A percentile compares a stretch with the other conserved stretches of the same genome.
Evolutionary conservation across 2,113 vertebrate genomes (phyloP).

Genomic region (Falco punctatus): DNA sequence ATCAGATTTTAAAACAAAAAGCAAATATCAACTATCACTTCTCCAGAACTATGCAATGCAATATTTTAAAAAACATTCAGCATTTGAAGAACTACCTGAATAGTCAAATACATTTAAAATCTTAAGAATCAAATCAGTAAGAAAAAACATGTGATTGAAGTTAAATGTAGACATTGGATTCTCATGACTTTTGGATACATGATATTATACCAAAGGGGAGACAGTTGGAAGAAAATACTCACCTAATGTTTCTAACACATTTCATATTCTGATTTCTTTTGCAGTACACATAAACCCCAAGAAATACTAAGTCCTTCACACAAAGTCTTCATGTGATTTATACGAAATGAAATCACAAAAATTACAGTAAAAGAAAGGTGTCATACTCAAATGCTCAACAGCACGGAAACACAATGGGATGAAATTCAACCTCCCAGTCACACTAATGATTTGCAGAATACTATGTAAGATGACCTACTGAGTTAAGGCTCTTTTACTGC

Average conservation of each 20-base stretch:
- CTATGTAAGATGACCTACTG: neutral
- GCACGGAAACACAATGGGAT: neutral
- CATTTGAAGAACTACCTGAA: neutral
- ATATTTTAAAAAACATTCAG: neutral
- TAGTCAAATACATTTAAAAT: neutral
- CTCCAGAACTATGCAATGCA: neutral
- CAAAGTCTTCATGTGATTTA: neutral
- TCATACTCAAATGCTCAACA: neutral
- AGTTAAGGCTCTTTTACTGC: neutral
- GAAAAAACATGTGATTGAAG: neutral
- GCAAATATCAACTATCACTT: neutral
- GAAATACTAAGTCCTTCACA: neutral
- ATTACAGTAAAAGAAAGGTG: neutral
- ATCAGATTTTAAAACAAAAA: neutral
- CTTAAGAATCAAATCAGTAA: neutral
- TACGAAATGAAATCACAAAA: neutral
- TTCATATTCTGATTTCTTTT: constrained; percentile 74
- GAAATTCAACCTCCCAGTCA: neutral
- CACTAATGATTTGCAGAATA: neutral
- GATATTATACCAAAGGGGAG: constrained; percentile 70
- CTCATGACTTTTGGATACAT: constrained; percentile 76
- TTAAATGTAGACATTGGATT: constrained; percentile 70
- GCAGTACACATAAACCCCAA: constrained; percentile 34
- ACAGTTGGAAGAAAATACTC: constrained; percentile 52
- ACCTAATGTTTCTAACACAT: constrained; percentile 84